These are phyloP conservation scores for Tetrapedia diversipes DNA, from an alignment of 2,888 invertebrate genomes.

Conservation along the genomic window DNA sequence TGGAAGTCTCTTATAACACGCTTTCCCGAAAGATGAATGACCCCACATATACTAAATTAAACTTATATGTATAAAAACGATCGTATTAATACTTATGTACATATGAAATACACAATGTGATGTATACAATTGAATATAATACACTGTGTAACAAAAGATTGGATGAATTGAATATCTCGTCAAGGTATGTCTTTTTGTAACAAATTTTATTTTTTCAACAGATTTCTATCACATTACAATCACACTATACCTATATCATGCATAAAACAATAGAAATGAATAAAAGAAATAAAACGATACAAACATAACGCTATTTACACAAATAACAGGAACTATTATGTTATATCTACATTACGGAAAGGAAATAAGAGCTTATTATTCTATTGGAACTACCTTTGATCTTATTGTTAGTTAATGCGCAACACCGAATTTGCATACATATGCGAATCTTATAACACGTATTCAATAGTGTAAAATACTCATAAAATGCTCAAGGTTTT, in stretches of 20 bases:
- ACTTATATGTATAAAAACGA: constrained; percentile 4
- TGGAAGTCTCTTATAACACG: constrained; percentile 21
- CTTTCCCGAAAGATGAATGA: background rate
- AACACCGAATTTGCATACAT: no score
- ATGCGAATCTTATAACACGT: no score
- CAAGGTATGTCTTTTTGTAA: background rate
- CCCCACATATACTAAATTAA: constrained; percentile 1
- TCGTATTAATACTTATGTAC: background rate
- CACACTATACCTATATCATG: background rate
- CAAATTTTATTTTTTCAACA: constrained; percentile 14
- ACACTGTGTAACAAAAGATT: background rate
- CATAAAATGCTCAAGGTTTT: no score
- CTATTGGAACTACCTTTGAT: no score
- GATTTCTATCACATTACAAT: background rate
- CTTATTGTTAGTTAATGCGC: no score
- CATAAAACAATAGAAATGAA: background rate
- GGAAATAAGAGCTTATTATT: background rate
- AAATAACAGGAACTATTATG: constrained; percentile 29
- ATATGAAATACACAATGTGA: background rate
- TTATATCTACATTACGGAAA: background rate
- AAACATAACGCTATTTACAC: constrained; percentile 3
- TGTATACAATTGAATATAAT: background rate
- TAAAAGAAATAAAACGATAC: background rate
- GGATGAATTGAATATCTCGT: background rate
- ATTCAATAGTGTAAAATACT: no score